Conservation (phyloP, 2,797 vertebrate genomes). For the Danio aesculapii region DNA sequence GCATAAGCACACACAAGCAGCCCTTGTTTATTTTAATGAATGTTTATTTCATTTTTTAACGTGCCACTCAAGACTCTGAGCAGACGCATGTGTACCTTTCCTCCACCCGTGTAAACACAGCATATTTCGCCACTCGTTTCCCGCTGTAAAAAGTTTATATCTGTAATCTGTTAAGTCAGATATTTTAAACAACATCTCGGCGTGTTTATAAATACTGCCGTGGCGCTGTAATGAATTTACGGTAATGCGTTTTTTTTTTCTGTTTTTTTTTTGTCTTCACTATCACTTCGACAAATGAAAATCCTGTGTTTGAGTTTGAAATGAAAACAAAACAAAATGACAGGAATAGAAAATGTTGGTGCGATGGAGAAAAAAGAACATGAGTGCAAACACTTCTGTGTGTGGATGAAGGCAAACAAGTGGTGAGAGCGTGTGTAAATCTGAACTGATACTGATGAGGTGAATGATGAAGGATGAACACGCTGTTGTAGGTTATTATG, state of each 20-base stretch:
- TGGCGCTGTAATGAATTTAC: slow-evolving; percentile 85
- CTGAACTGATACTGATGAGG: slow-evolving; percentile 34
- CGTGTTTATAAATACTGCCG: slow-evolving; percentile 83
- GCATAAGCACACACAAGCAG: slow-evolving; percentile 55
- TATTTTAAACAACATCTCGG: slow-evolving; percentile 83
- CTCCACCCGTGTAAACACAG: slow-evolving; percentile 76
- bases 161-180: slow-evolving; percentile 84
- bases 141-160: slow-evolving; percentile 79
- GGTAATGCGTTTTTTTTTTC: slow-evolving; percentile 76
- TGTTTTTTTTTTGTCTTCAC: slow-evolving; percentile 58
- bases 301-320: slow-evolving; percentile 46
- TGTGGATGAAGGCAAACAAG: slow-evolving; percentile 43
- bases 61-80: slow-evolving; percentile 74
- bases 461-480: slow-evolving; percentile 45
- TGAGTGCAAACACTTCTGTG: slow-evolving; percentile 58
- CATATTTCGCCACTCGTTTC: slow-evolving; percentile 75
- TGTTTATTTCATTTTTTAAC: slow-evolving; percentile 82
- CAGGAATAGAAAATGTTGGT: slow-evolving; percentile 33
- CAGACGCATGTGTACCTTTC: slow-evolving; percentile 61
- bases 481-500: slow-evolving; percentile 25
- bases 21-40: slow-evolving; percentile 82
- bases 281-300: slow-evolving; percentile 54
- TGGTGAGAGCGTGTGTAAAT: slow-evolving; percentile 15
- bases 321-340: slow-evolving; percentile 31
- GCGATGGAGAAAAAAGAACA: slow-evolving; percentile 51